Evolutionary conservation across 2,888 invertebrate genomes (phyloP), one percentile per base, ranked within the genome.

Genomic region (Pristionchus exspectatus): DNA sequence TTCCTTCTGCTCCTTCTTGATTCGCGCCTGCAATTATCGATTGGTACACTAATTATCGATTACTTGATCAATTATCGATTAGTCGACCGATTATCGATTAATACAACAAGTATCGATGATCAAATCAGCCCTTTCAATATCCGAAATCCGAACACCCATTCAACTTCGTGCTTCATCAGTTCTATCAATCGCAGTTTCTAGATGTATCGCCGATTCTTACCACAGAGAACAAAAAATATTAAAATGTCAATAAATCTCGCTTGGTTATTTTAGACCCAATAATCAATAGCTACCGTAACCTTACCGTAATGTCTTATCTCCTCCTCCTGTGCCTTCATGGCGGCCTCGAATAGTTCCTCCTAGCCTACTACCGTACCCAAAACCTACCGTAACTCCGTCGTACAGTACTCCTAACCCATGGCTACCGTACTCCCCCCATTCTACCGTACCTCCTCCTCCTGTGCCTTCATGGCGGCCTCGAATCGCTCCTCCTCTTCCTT

Each of bases 1-100:
- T 92, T 97, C 98, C 95, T 97, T 98, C 91, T 96, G 96, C 95
- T 98, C 98, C 94, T 97, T 97, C 18, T 83, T 89, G 24, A 91
- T 18, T 18, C 90, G 90, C 33, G 91, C 91, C 91, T 91, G 30
- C 50, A 66, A 89, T 24, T 12, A 83, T 83, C 54, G 54, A 83
- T 83, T 50, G 12, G 4, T 50, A 50, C 9, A 50, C 12, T 12
- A 50, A 50, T 10, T 10, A 50, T 50, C 4, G 4, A 9, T 44
- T 44, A 3, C 4, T 50, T 9, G 12, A 50, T 50, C 44, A 12
- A 9, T 12, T 50, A 50, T 50, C 12, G 44, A 50, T 12, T 50
- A 50, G 44, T 50, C 10, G 44, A 50, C 44, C 12, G 12, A 50
- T 50, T 50, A 50, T 50, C 44, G 44, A 50, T 50, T 50, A 9